Base-by-base conservation (phyloP, 2,888 invertebrate genomes). In the Ecdyonurus torrentis region DNA sequence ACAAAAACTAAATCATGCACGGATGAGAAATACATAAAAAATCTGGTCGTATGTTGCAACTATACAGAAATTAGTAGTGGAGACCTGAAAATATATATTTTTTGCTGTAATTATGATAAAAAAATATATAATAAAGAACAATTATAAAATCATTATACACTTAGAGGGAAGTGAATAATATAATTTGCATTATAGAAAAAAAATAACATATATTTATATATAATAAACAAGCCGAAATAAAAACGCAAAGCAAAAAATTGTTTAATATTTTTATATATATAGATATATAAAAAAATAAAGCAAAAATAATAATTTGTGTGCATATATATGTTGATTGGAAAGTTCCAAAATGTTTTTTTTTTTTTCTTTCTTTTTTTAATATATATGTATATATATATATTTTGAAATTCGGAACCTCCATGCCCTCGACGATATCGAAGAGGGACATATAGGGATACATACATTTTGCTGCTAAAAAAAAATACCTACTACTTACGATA, bases 361-460 rank as follows among this genome's bases (percentile, higher is more conserved):
- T n/a, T n/a, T n/a, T n/a, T n/a, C n/a, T n/a, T n/a, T n/a, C n/a
- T n/a, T n/a, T n/a, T n/a, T n/a, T n/a, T n/a, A n/a, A n/a, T n/a
- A n/a, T n/a, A n/a, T n/a, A n/a, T n/a, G n/a, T n/a, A n/a, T n/a
- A n/a, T n/a, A n/a, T n/a, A n/a, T n/a, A n/a, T n/a, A n/a, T n/a
- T n/a, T n/a, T n/a, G n/a, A 50, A 50, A 10, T 50, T 55, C 22
- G 55, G 55, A 55, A 55, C 55, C 22, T 22, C 55, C 55, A 55
- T 55, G 55, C 55, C 55, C 55, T 55, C 55, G 22, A 55, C 22
- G 55, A n/a, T 5, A 55, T n/a, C 55, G 55, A n/a, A 55, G 55
- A 55, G 37, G 37, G 37, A 37, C 37, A 37, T 15, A 37, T 37
- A 10, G 37, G 37, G 37, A 37, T 37, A 10, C 5, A 37, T 37